Evolutionary conservation across 2,797 vertebrate genomes (phyloP).

Genomic region (Labroides dimidiatus): DNA sequence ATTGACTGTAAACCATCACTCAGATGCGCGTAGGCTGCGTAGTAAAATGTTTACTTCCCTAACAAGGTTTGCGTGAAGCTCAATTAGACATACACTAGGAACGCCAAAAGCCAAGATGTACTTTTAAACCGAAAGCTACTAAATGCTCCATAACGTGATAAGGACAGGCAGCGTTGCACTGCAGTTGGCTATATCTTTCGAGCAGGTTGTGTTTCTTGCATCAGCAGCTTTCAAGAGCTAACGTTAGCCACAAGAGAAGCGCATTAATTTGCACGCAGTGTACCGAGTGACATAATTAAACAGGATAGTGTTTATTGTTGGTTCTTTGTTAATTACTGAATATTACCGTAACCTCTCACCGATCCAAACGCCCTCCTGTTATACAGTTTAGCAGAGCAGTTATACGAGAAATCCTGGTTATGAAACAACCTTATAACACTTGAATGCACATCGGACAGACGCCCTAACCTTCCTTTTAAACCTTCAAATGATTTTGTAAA

Average conservation of each 20-base stretch:
- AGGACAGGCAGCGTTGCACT: slow-evolving; percentile 34
- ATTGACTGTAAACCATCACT: slow-evolving; percentile 35
- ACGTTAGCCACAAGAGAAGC: slow-evolving; percentile 51
- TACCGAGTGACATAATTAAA: slow-evolving; percentile 16
- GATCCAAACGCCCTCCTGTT: background rate
- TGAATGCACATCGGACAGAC: too few relatives aligned
- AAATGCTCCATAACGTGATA: slow-evolving; percentile 17
- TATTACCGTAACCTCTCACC: background rate
- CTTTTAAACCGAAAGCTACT: background rate
- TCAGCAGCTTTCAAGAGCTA: slow-evolving; percentile 73
- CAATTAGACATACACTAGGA: background rate
- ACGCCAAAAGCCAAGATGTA: background rate
- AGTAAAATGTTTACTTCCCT: slow-evolving; percentile 51
- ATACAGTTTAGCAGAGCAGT: slow-evolving; percentile 3
- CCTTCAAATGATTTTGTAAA: slow-evolving; percentile 61
- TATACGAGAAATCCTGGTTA: background rate
- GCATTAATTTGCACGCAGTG: slow-evolving; percentile 53
- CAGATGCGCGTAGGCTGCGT: slow-evolving; percentile 39
- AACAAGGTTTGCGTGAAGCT: slow-evolving; percentile 24
- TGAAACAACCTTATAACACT: slow-evolving; percentile 26
- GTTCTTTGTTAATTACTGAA: background rate
- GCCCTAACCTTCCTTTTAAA: slow-evolving; percentile 1
- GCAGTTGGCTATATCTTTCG: slow-evolving; percentile 58
- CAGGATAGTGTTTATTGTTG: slow-evolving; percentile 11
- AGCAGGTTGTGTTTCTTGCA: slow-evolving; percentile 77